These are phyloP conservation scores for Corythornis madagascariensis DNA, from an alignment of 2,113 vertebrate species.

Conservation along the genomic window DNA sequence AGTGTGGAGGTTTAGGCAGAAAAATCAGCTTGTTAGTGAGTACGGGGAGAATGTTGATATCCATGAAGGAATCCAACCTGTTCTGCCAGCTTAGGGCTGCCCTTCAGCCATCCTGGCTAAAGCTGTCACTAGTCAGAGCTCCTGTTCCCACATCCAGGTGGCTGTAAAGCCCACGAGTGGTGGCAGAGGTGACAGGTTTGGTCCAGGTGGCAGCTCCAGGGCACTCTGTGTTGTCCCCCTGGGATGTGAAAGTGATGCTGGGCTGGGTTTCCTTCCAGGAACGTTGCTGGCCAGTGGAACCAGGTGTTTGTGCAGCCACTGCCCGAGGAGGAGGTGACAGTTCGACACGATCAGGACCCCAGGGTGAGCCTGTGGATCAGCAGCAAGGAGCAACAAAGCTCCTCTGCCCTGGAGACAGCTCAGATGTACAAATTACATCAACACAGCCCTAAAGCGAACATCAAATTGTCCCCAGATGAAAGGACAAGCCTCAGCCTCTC, in stretches of 20 bases:
- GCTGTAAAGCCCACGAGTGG: background rate
- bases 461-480: background rate
- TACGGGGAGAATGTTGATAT: accelerated
- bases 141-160: background rate
- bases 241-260: background rate
- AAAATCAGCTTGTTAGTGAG: background rate
- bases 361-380: conserved; percentile 76
- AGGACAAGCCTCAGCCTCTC: background rate
- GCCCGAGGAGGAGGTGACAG: conserved; percentile 87
- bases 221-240: accelerated
- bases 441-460: background rate
- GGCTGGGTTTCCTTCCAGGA: conserved; percentile 72
- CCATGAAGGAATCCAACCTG: background rate
- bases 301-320: conserved; percentile 91
- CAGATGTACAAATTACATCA: background rate
- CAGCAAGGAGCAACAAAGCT: background rate
- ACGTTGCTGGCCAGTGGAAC: conserved; percentile 90
- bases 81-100: background rate
- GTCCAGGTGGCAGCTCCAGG: background rate
- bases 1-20: background rate
- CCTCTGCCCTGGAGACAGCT: background rate
- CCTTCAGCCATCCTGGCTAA: background rate
- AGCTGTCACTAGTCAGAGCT: background rate
- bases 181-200: background rate
- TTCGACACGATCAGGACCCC: conserved; percentile 90